phyloP scores from a whole-genome alignment of 2,888 invertebrate species.

The Isoperla grammatica region DNA sequence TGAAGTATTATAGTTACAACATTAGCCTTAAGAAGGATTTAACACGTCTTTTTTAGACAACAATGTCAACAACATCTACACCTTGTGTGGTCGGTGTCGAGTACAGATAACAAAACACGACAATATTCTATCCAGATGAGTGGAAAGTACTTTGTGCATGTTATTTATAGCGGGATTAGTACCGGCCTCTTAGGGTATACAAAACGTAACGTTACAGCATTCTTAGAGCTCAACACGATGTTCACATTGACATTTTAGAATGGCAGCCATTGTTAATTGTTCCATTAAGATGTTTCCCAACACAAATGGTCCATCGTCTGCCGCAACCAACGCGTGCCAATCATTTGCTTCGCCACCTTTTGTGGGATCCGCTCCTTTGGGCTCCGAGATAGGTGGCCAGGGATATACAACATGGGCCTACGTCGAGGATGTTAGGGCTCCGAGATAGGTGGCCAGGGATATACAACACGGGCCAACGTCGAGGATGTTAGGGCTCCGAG shows the following conservation, averaged over 20 bases:
- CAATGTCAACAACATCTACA: slow-evolving; percentile 3
- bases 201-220: slow-evolving; percentile 2
- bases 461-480: too few relatives aligned
- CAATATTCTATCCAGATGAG: slow-evolving; percentile 1
- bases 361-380: too few relatives aligned
- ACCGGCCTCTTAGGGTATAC: too few relatives aligned
- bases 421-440: too few relatives aligned
- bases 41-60: slow-evolving; percentile 5
- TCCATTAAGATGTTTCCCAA: slow-evolving; percentile 12
- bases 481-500: too few relatives aligned
- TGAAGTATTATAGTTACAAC: too few relatives aligned
- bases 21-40: neutral
- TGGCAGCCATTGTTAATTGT: slow-evolving; percentile 17
- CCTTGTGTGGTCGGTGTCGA: slow-evolving; percentile 5
- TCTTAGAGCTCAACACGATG: neutral
- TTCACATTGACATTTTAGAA: slow-evolving; percentile 6
- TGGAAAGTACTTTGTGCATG: neutral
- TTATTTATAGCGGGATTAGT: too few relatives aligned
- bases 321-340: slow-evolving; percentile 1
- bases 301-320: slow-evolving; percentile 12
- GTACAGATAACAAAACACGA: slow-evolving; percentile 5
- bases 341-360: neutral
- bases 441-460: too few relatives aligned
- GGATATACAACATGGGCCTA: too few relatives aligned
- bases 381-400: too few relatives aligned